Conservation (phyloP, 1,140 invertebrate genomes). For the Armadillidium nasatum region DNA sequence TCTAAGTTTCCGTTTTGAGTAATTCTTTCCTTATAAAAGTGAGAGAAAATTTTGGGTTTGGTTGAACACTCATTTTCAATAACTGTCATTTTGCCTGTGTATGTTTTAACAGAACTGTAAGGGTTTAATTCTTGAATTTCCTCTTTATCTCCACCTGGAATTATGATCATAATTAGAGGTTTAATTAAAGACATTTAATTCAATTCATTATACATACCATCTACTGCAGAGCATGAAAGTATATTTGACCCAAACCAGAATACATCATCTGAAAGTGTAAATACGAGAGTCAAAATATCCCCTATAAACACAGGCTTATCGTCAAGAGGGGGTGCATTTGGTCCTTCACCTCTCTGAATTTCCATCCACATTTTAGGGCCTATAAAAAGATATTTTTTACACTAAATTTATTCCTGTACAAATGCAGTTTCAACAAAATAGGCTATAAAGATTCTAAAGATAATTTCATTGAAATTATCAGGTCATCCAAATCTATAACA, state of each 20-base stretch:
- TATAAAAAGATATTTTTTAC: slow-evolving; percentile 16
- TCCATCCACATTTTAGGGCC: slow-evolving; percentile 47
- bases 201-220: slow-evolving; percentile 33
- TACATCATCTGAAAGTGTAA: slow-evolving; percentile 44
- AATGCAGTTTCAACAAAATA: not conserved
- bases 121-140: not conserved
- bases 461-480: too few relatives aligned
- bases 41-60: slow-evolving; percentile 44
- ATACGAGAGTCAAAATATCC: slow-evolving; percentile 44
- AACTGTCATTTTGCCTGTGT: slow-evolving; percentile 36
- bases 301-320: slow-evolving; percentile 44
- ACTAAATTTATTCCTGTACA: not conserved
- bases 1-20: slow-evolving; percentile 33
- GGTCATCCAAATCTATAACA: too few relatives aligned
- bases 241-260: slow-evolving; percentile 46
- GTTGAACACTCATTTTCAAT: slow-evolving; percentile 43
- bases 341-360: slow-evolving; percentile 45
- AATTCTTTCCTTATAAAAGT: slow-evolving; percentile 42
- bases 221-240: slow-evolving; percentile 44
- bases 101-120: not conserved
- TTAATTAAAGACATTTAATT: not conserved
- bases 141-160: slow-evolving; percentile 11
- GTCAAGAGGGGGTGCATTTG: slow-evolving; percentile 36
- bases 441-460: too few relatives aligned
- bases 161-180: not conserved